A percentile compares a stretch with the other conserved stretches of the same genome.
Evolutionary conservation across 2,888 invertebrate species (phyloP).

Genomic region (Nemotelus pantherinus): DNA sequence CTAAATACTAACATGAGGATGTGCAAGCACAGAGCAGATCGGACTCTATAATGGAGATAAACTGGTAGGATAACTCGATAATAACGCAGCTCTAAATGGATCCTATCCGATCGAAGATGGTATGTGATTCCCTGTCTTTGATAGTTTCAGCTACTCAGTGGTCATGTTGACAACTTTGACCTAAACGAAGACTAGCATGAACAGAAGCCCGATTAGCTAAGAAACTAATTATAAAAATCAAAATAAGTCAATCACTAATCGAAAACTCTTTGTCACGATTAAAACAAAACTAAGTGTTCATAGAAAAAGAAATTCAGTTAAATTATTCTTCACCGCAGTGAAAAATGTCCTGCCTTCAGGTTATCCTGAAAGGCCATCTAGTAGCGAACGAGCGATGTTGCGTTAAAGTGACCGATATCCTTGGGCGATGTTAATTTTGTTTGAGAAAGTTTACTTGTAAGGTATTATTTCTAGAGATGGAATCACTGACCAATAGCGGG

Average conservation of each 20-base stretch:
- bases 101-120: constrained; percentile 88
- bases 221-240: constrained; percentile 85
- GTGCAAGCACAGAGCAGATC: constrained; percentile 81
- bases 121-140: constrained; percentile 87
- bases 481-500: no score
- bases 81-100: constrained; percentile 81
- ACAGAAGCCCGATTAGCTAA: constrained; percentile 81
- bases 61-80: constrained; percentile 74
- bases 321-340: no score
- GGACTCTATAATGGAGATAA: constrained; percentile 82
- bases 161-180: constrained; percentile 83
- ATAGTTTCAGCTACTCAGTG: constrained; percentile 70
- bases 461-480: no score
- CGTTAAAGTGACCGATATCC: no score
- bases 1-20: constrained; percentile 90
- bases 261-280: no score
- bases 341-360: no score
- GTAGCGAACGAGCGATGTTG: no score
- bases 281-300: no score
- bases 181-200: constrained; percentile 86
- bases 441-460: no score
- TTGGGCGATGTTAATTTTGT: no score
- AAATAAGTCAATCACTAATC: constrained; percentile 75
- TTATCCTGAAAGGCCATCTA: no score
- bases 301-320: no score